These are phyloP conservation scores for Ameiurus melas DNA, from an alignment of 2,113 vertebrate genomes.

Conservation along the genomic window DNA sequence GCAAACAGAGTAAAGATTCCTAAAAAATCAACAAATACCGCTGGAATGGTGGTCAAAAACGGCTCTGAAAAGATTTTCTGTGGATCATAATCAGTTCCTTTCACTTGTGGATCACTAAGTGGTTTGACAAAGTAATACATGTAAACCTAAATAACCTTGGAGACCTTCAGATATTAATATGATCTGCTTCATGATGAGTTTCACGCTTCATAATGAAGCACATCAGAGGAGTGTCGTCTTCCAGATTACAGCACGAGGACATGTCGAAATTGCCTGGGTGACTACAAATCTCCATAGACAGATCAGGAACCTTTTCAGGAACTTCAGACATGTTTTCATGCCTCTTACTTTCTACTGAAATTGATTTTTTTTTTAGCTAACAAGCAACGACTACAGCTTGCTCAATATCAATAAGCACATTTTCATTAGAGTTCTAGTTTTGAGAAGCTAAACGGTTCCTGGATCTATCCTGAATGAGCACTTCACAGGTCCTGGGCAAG, in stretches of 20 bases:
- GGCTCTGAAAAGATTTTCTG: not conserved
- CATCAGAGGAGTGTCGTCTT: not conserved
- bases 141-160: not conserved
- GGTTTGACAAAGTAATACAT: not conserved
- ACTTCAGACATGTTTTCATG: not conserved
- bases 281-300: not conserved
- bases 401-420: not conserved
- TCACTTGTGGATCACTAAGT: not conserved
- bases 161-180: not conserved
- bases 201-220: not conserved
- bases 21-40: not conserved
- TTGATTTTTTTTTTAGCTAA: not conserved
- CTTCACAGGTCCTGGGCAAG: not conserved
- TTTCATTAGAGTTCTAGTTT: not conserved
- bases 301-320: not conserved
- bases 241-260: not conserved
- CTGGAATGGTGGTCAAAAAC: not conserved
- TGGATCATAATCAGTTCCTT: not conserved
- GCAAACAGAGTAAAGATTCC: not conserved
- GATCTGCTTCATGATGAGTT: not conserved
- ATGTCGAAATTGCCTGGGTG: not conserved
- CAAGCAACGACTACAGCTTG: not conserved
- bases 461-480: no score
- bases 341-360: not conserved
- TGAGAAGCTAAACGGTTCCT: not conserved